A percentile compares a stretch with the other conserved stretches of the same genome.
Evolutionary conservation across 2,113 vertebrate genomes (phyloP).

Genomic region (Onychostruthus taczanowskii): DNA sequence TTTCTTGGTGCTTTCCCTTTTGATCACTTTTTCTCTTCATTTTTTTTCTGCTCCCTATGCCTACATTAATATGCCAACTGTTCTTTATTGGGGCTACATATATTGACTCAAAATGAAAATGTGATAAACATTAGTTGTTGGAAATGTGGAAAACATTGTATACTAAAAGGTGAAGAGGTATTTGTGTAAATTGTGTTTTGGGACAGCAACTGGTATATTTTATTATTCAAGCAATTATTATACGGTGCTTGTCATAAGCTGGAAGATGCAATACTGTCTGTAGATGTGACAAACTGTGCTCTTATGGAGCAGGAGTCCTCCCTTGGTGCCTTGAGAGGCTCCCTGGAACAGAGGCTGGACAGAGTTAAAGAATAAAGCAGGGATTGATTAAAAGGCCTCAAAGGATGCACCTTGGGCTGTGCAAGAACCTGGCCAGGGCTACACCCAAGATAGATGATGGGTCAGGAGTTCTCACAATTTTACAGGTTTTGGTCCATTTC

Average conservation of each 20-base stretch:
- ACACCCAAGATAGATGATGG: fast-evolving
- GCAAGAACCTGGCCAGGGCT: background rate
- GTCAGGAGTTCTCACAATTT: background rate
- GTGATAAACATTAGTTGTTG: background rate
- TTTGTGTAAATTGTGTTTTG: background rate
- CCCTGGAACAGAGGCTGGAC: background rate
- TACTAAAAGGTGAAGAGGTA: background rate
- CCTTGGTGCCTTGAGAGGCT: background rate
- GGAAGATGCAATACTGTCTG: background rate
- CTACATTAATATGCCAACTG: background rate
- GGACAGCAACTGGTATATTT: background rate
- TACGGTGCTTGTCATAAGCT: background rate
- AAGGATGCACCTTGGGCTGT: background rate
- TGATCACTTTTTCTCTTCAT: too few species aligned
- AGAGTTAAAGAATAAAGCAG: background rate
- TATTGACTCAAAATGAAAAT: background rate
- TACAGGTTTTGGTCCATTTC: too few species aligned
- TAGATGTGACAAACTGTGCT: background rate
- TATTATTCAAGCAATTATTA: background rate
- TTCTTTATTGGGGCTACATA: background rate
- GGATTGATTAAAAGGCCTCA: background rate
- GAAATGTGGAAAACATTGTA: background rate
- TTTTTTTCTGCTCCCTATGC: background rate
- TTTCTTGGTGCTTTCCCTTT: background rate
- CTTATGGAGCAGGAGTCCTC: background rate